Percentiles rank a stretch among this genome's conserved stretches.
Evolutionary conservation across 1,140 invertebrate species (phyloP).

Genomic region (Whitmania pigra): DNA sequence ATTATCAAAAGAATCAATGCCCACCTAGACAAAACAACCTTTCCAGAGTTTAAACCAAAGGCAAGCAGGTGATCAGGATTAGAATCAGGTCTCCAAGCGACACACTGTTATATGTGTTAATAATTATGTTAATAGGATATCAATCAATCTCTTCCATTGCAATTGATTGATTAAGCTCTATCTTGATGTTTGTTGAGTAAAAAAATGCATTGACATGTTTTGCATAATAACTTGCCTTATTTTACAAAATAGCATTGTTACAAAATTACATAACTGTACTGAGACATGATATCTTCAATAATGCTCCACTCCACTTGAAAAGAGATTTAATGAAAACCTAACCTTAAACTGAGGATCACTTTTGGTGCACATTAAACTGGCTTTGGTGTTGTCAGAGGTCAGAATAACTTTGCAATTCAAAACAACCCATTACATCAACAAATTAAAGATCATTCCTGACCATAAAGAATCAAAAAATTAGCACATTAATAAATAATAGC

Average conservation of each 20-base stretch:
- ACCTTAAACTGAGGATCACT: slow-evolving; percentile 14
- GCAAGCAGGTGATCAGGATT: slow-evolving; percentile 15
- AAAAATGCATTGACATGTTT: too few species aligned
- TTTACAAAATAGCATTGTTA: too few species aligned
- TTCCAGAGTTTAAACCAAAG: slow-evolving; percentile 13
- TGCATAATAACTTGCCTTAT: too few species aligned
- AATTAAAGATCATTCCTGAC: not conserved
- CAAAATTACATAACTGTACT: too few species aligned
- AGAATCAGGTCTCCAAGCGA: slow-evolving; percentile 14
- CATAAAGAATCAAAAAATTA: not conserved
- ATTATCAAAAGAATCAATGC: not conserved
- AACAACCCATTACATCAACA: not conserved
- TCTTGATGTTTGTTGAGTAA: too few species aligned
- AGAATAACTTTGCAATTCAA: not conserved
- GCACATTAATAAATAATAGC: not conserved
- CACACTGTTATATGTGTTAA: slow-evolving; percentile 6
- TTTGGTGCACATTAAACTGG: slow-evolving; percentile 8
- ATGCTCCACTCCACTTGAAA: too few species aligned
- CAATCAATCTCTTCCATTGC: too few species aligned
- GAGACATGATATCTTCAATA: too few species aligned
- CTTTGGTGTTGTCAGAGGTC: slow-evolving; percentile 10
- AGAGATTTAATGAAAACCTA: not conserved
- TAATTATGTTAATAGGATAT: not conserved
- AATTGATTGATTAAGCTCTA: too few species aligned
- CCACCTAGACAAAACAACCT: slow-evolving; percentile 10